Conservation (phyloP, 2,797 vertebrate genomes). For the Oryzias dopingdopingensis region DNA sequence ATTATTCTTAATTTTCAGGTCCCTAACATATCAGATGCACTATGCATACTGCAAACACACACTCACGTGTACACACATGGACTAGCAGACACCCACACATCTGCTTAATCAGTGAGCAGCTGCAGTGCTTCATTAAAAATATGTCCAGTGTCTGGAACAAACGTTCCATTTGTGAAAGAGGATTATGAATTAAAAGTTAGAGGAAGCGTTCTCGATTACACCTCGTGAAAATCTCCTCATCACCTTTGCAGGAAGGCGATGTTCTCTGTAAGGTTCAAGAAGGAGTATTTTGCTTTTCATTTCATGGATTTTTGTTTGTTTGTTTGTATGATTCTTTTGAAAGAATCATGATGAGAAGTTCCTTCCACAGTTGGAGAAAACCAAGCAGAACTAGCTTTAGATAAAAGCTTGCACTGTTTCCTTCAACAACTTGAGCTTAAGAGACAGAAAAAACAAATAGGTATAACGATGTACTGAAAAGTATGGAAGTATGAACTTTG, state of each 20-base stretch:
- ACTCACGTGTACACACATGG: conserved; percentile 1
- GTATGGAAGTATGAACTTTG: conserved; percentile 22
- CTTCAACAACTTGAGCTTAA: conserved; percentile 29
- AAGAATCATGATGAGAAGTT: conserved; percentile 12
- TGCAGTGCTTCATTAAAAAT: conserved; percentile 47
- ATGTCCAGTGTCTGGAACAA: conserved; percentile 30
- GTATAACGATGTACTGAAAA: conserved; percentile 20
- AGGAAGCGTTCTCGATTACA: conserved; percentile 23
- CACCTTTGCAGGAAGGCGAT: background rate
- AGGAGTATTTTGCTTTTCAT: background rate
- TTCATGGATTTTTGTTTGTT: background rate
- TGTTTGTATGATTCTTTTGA: background rate
- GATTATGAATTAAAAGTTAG: conserved; percentile 25
- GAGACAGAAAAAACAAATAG: conserved; percentile 12
- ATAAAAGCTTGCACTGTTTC: conserved; percentile 11
- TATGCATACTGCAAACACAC: conserved; percentile 8
- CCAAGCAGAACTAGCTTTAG: conserved; percentile 31
- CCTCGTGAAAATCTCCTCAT: conserved; percentile 3
- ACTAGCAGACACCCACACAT: conserved; percentile 38
- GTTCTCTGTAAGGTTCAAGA: conserved; percentile 2
- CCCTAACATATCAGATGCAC: conserved; percentile 41
- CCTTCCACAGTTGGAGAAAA: conserved; percentile 13
- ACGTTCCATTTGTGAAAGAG: conserved; percentile 37
- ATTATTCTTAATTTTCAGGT: conserved; percentile 56
- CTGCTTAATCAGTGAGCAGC: conserved; percentile 45